Percentiles rank a stretch among this genome's conserved stretches.
These are phyloP conservation scores for Apostichopus japonicus DNA, from an alignment of 35 echinoderm and acorn worm genomes.

Conservation along the genomic window DNA sequence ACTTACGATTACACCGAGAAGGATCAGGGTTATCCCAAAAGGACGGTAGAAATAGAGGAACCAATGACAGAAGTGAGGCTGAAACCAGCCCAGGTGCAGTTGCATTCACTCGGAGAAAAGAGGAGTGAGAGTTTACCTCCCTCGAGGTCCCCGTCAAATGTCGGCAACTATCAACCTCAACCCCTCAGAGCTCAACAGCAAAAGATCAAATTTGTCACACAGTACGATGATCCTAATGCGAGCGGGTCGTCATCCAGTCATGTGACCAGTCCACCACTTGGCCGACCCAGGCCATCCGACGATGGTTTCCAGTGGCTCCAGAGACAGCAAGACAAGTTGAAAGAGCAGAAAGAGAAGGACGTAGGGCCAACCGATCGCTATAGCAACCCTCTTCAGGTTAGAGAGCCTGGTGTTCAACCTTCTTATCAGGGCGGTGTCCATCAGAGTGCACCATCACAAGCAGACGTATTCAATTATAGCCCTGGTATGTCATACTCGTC, in stretches of 20 bases:
- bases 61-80: constrained; percentile 51
- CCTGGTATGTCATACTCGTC: not conserved
- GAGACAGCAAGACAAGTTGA: constrained; percentile 59
- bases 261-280: not conserved
- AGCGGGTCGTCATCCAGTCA: not conserved
- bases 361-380: not conserved
- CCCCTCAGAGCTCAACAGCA: constrained; percentile 61
- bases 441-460: constrained; percentile 5
- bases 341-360: constrained; percentile 37
- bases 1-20: constrained; percentile 55
- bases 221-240: not conserved
- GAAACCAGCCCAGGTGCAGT: constrained; percentile 29
- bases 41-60: constrained; percentile 16
- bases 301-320: constrained; percentile 59
- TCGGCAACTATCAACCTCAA: constrained; percentile 18
- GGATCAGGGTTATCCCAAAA: not conserved
- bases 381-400: not conserved
- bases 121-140: not conserved
- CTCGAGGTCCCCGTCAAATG: constrained; percentile 10
- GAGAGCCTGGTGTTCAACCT: constrained; percentile 22
- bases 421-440: constrained; percentile 33
- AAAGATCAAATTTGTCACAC: constrained; percentile 59
- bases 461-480: not conserved
- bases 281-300: not conserved
- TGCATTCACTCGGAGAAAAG: constrained; percentile 7